These are phyloP conservation scores for Cyprinodon variegatus DNA, from an alignment of 2,113 vertebrate genomes.

Conservation along the genomic window DNA sequence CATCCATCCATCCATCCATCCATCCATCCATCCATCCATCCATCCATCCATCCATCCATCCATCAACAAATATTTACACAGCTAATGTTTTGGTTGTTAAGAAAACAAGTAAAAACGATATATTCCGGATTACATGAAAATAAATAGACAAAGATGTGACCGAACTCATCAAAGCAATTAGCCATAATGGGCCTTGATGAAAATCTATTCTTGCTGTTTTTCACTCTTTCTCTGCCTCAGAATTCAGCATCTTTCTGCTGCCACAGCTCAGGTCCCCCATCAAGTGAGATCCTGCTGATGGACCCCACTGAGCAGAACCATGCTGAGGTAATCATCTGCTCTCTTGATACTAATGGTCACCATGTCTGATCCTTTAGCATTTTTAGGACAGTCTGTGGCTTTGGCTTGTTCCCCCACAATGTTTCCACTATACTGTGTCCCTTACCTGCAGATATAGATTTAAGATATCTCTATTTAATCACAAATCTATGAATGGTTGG, in stretches of 20 bases:
- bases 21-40: no score
- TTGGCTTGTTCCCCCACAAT: neutral
- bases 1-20: no score
- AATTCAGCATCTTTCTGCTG: constrained; percentile 1
- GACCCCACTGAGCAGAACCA: neutral
- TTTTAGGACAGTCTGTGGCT: neutral
- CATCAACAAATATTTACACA: no score
- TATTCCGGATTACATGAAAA: neutral
- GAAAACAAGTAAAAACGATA: neutral
- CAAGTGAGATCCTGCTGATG: neutral
- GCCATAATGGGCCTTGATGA: neutral
- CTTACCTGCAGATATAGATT: neutral
- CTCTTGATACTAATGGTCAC: neutral
- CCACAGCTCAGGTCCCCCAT: neutral
- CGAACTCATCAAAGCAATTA: neutral
- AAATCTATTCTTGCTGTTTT: neutral
- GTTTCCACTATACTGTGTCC: neutral
- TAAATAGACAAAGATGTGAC: neutral
- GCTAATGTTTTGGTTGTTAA: no score
- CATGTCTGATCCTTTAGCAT: neutral
- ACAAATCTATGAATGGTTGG: neutral
- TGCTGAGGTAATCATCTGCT: constrained; percentile 1
- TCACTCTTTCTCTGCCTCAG: neutral
- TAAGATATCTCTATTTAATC: neutral
- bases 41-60: no score